Base-by-base conservation (phyloP, 2,797 vertebrate species). In the Microctenopoma lineatum region DNA sequence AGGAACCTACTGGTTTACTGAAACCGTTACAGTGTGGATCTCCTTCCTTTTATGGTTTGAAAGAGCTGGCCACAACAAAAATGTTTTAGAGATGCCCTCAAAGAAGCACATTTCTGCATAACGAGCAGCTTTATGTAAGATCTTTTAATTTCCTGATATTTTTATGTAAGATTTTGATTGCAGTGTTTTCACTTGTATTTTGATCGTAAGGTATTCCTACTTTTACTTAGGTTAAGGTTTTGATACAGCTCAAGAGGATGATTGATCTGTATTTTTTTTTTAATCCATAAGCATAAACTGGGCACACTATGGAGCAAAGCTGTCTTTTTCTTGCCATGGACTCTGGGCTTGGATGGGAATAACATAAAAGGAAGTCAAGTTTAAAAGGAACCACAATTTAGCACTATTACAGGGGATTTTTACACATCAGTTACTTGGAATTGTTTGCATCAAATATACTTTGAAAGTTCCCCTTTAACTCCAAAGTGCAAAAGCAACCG, bases 341-440 rank as follows among this genome's bases (percentile, higher is more conserved):
- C 36, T 13, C 10, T 54, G 6, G 5, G 34, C 5, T 25, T 2
- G 5, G 7, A 9, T 0, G 38, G 1, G 26, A 15, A 57, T 36
- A 16, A 38, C 4, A 39, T 18, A 26, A 42, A 52, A 48, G 44
- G 67, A 60, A 59, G 65, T 60, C 5, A 10, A 53, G 6, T 18
- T 65, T 46, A 71, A 59, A 16, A 38, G 61, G 55, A 86, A 79
- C 46, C 29, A 69, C 71, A 53, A 13, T 41, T 41, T 41, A 3
- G 39, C 13, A 14, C 13, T 41, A 13, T 54, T 36, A 29, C 2
- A 27, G 42, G 42, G 2, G 18, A 9, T 1, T 16, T 42, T 16
- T 7, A 46, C 1, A 52, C 1, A 2, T 53, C 13, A 42, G 6
- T 45, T 66, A 21, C 13, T 46, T 78, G 18, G 27, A 72, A 69